These are phyloP conservation scores for Dasyurus viverrinus DNA, from an alignment of 2,113 vertebrate genomes.

Conservation along the genomic window DNA sequence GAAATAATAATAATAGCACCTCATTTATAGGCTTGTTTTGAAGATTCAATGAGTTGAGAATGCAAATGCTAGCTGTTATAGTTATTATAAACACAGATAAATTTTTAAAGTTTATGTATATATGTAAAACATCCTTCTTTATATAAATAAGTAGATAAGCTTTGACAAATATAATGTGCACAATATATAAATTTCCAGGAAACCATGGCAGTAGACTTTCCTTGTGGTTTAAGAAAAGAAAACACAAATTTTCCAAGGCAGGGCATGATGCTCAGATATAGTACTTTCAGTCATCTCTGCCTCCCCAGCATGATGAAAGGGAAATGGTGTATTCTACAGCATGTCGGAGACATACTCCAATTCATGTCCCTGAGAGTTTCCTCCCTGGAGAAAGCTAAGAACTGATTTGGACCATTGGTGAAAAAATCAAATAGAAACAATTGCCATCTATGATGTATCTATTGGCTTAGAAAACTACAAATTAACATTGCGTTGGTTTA, in stretches of 20 bases:
- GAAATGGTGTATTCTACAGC: not conserved
- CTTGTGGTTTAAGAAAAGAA: not conserved
- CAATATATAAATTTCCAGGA: not conserved
- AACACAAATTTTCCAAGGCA: not conserved
- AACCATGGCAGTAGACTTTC: not conserved
- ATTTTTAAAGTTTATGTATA: not conserved
- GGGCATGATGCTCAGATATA: not conserved
- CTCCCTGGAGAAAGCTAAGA: not conserved
- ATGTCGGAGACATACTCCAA: not conserved
- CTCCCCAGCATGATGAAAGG: not conserved
- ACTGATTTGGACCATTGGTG: not conserved
- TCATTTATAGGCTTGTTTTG: not conserved
- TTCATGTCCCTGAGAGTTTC: not conserved
- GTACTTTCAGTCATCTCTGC: not conserved
- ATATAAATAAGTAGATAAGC: not conserved
- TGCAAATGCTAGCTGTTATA: not conserved
- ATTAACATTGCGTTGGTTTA: not conserved
- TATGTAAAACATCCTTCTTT: not conserved
- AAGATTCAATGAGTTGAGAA: not conserved
- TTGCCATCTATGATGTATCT: not conserved
- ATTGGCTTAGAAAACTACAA: not conserved
- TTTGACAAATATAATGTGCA: not conserved
- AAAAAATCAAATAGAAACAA: not conserved
- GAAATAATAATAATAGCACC: not conserved
- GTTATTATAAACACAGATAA: not conserved